These are phyloP conservation scores for Eriocheir sinensis DNA, from an alignment of 1,140 invertebrate genomes.

Conservation along the genomic window DNA sequence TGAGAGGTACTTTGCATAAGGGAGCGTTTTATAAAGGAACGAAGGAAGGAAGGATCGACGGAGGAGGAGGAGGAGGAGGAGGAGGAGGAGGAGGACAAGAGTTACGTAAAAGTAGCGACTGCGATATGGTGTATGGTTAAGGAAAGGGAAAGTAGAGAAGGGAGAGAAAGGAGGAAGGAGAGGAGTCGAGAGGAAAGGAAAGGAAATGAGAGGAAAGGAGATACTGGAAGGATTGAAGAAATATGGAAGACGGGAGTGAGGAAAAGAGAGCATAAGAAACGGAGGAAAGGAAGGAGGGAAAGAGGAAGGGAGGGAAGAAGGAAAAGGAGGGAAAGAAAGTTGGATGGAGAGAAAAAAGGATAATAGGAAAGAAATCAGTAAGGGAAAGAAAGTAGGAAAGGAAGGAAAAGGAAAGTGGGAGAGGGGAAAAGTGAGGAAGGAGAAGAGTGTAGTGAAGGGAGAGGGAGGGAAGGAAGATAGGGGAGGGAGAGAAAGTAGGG, in stretches of 20 bases:
- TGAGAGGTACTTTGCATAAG: conserved; percentile 15
- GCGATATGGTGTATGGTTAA: not conserved
- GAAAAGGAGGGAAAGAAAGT: too few species aligned
- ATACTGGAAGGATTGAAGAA: not conserved
- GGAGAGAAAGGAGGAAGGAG: not conserved
- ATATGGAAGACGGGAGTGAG: not conserved
- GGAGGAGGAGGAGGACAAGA: not conserved
- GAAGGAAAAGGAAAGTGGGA: not conserved
- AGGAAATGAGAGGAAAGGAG: not conserved
- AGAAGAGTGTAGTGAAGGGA: not conserved
- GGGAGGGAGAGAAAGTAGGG: not conserved
- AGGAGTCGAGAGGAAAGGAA: not conserved
- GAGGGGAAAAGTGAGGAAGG: not conserved
- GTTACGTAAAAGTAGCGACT: not conserved
- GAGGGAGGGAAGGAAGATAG: not conserved
- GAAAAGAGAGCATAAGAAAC: not conserved
- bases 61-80: conserved; percentile 10
- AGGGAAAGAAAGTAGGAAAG: not conserved
- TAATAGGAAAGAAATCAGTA: not conserved
- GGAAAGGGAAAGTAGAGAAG: not conserved
- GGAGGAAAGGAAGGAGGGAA: too few species aligned
- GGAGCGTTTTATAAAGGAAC: not conserved
- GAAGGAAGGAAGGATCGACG: not conserved
- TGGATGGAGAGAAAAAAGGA: not conserved
- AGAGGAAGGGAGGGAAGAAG: not conserved